These are phyloP conservation scores for Eueides isabella DNA, from an alignment of 1,140 invertebrate species.

Conservation along the genomic window DNA sequence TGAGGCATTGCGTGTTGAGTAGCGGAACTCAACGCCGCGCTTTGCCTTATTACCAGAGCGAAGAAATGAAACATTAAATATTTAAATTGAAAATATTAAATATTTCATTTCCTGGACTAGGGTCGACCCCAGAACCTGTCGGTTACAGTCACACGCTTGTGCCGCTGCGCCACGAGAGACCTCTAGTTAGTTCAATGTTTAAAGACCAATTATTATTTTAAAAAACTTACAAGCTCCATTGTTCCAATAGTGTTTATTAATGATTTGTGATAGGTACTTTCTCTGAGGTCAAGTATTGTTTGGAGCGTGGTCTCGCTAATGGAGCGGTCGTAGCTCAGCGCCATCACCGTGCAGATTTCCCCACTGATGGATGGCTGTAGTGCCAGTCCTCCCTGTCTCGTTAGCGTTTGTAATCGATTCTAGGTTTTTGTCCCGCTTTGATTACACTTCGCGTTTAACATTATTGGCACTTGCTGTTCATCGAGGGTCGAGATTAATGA, in stretches of 20 bases:
- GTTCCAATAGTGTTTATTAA: conserved; percentile 59
- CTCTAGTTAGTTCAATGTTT: too few relatives aligned
- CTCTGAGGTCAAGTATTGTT: conserved; percentile 64
- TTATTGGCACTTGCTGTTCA: conserved; percentile 35
- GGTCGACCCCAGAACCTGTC: too few relatives aligned
- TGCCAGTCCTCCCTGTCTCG: conserved; percentile 49
- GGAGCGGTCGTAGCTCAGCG: conserved; percentile 55
- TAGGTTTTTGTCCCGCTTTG: conserved; percentile 41
- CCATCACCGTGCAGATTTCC: conserved; percentile 59
- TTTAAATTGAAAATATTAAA: too few relatives aligned
- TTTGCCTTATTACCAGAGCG: too few relatives aligned
- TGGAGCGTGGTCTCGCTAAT: conserved; percentile 40
- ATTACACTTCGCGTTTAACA: conserved; percentile 39
- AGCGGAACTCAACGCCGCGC: too few relatives aligned
- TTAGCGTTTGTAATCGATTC: conserved; percentile 49
- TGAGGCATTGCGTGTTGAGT: too few relatives aligned
- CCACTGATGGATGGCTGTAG: conserved; percentile 53
- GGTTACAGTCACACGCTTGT: too few relatives aligned
- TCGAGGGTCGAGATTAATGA: conserved; percentile 37
- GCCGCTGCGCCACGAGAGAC: too few relatives aligned
- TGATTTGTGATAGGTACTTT: conserved; percentile 64
- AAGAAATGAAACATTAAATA: too few relatives aligned
- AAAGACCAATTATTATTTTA: not conserved
- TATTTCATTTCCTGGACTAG: too few relatives aligned
- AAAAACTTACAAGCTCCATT: conserved; percentile 35